phyloP scores from a whole-genome alignment of 2,888 invertebrate genomes.

The Mesorhabditis spiculigera region DNA sequence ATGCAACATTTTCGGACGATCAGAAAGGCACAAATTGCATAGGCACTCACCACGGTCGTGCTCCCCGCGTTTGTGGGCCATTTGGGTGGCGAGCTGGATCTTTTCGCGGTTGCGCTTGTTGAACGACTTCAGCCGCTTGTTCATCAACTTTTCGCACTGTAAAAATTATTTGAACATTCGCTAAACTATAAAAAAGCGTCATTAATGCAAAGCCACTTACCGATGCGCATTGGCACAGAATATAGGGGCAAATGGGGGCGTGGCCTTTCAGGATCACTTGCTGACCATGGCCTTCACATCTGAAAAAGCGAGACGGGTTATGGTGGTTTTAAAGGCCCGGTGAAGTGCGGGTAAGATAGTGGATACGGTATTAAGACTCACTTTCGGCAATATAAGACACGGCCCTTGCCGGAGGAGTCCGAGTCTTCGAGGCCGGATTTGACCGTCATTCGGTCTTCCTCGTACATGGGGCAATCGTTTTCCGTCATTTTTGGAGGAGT shows the following conservation, averaged over 20 bases:
- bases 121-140: conserved; percentile 40
- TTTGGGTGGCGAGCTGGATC: conserved; percentile 30
- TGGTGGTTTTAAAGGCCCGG: no score
- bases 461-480: no score
- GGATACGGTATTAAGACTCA: conserved; percentile 13
- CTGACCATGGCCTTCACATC: conserved; percentile 41
- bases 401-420: conserved; percentile 12
- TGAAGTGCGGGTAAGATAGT: no score
- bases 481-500: no score
- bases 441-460: no score
- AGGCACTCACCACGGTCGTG: conserved; percentile 8
- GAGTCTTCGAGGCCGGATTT: background rate
- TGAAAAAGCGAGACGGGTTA: background rate
- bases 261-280: conserved; percentile 46
- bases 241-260: conserved; percentile 46
- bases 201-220: conserved; percentile 19
- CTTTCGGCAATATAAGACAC: conserved; percentile 42
- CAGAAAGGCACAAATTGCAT: no score
- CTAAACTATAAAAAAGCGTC: background rate
- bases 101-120: conserved; percentile 42
- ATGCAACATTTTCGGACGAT: no score
- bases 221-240: conserved; percentile 41
- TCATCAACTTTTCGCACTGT: conserved; percentile 40
- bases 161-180: conserved; percentile 12
- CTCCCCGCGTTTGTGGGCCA: conserved; percentile 24